Percentiles rank a stretch among this genome's conserved stretches.
Conservation (phyloP, 2,113 vertebrate species). For the Cottus gobio region DNA sequence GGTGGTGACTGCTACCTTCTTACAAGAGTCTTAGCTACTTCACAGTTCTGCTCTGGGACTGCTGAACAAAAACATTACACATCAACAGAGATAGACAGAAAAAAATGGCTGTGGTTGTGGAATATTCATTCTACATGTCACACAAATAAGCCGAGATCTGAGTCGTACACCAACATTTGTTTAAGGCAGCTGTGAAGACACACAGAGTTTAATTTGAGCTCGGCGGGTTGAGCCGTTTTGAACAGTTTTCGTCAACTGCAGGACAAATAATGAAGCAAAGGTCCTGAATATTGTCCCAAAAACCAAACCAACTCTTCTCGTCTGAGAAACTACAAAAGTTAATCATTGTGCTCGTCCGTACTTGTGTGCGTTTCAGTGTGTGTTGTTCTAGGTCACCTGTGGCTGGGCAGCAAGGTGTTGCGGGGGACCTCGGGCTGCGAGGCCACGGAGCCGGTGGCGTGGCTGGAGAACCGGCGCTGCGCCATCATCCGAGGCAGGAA, state of each 20-base stretch:
- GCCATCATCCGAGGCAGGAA: constrained; percentile 91
- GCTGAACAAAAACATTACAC: constrained; percentile 17
- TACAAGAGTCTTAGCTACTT: constrained; percentile 36
- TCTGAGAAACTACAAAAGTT: not conserved
- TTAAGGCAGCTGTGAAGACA: constrained; percentile 8
- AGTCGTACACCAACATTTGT: not conserved
- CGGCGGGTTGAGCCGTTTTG: not conserved
- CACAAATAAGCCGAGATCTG: constrained; percentile 17
- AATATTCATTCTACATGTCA: constrained; percentile 6
- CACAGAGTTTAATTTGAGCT: not conserved
- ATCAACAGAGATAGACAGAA: constrained; percentile 69
- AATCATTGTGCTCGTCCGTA: not conserved
- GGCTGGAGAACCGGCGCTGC: constrained; percentile 96
- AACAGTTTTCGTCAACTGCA: not conserved
- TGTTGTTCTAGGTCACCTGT: constrained; percentile 86
- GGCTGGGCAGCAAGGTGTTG: constrained; percentile 93
- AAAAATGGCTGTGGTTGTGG: constrained; percentile 64
- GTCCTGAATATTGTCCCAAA: not conserved
- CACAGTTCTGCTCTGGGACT: constrained; percentile 30
- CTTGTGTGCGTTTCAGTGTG: not conserved
- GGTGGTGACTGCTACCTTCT: constrained; percentile 13
- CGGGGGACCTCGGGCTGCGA: constrained; percentile 88
- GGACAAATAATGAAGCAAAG: not conserved
- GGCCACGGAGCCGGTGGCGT: constrained; percentile 89
- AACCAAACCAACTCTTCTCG: not conserved